Percentiles rank a stretch among this genome's conserved stretches.
Conservation (phyloP, 2,888 invertebrate species). For the Scrobipalpa costella region DNA sequence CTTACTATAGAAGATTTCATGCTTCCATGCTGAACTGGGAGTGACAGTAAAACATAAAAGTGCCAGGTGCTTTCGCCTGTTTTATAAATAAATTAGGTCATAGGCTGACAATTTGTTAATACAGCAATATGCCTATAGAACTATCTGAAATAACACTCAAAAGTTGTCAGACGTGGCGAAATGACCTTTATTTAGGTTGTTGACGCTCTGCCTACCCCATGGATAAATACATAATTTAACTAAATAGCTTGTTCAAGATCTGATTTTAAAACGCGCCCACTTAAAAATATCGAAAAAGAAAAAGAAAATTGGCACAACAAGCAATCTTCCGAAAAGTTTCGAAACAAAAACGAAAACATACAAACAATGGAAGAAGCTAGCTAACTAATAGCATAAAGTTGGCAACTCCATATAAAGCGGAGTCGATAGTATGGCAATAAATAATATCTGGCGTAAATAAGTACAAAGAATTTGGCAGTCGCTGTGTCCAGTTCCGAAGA, state of each 20-base stretch:
- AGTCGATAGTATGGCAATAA: conserved; percentile 73
- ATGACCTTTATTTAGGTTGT: no score
- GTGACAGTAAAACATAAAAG: no score
- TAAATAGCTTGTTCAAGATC: not conserved
- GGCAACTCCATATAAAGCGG: conserved; percentile 55
- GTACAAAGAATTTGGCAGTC: conserved; percentile 76
- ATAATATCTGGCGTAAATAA: conserved; percentile 73
- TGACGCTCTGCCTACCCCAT: no score
- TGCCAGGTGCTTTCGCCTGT: no score
- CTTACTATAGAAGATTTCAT: not conserved
- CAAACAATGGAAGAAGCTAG: conserved; percentile 48
- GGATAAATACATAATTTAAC: no score
- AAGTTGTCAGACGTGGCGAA: no score
- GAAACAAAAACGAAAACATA: conserved; percentile 56
- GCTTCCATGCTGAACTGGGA: no score
- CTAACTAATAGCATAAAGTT: conserved; percentile 59
- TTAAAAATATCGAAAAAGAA: conserved; percentile 3
- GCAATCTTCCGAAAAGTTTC: conserved; percentile 42
- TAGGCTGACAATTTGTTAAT: no score
- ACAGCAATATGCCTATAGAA: no score
- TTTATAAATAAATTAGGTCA: no score
- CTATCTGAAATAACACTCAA: no score
- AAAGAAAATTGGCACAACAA: conserved; percentile 42
- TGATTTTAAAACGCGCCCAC: not conserved
- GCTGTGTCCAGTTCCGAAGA: conserved; percentile 55